Conservation (phyloP, 2,888 invertebrate genomes). For the Caenorhabditis japonica region DNA sequence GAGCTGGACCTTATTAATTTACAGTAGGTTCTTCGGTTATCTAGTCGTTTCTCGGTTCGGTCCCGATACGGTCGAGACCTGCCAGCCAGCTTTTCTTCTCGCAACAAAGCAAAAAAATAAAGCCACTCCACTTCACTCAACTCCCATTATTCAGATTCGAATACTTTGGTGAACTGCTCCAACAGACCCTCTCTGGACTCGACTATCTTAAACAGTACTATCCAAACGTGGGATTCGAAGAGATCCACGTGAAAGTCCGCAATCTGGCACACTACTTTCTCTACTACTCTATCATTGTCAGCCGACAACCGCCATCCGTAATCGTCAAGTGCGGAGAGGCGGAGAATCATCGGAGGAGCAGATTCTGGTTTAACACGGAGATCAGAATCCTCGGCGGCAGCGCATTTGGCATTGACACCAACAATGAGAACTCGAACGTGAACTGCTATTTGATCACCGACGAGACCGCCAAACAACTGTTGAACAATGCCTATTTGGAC, state of each 20-base stretch:
- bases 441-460: constrained; percentile 76
- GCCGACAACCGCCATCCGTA: constrained; percentile 75
- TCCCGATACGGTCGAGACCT: too few species aligned
- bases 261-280: constrained; percentile 75
- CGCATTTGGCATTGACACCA: constrained; percentile 72
- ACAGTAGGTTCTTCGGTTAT: constrained; percentile 55
- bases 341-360: constrained; percentile 74
- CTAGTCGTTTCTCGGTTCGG: neutral
- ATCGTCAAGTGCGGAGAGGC: constrained; percentile 77
- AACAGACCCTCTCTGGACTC: constrained; percentile 75
- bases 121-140: neutral
- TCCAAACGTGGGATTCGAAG: constrained; percentile 73
- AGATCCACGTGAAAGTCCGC: constrained; percentile 65
- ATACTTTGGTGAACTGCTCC: constrained; percentile 76
- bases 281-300: constrained; percentile 76
- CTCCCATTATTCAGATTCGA: constrained; percentile 66
- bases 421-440: constrained; percentile 66
- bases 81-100: too few species aligned
- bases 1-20: constrained; percentile 71
- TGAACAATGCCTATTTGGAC: constrained; percentile 75
- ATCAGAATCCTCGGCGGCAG: constrained; percentile 75
- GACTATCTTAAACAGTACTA: constrained; percentile 70
- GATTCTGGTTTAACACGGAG: constrained; percentile 77
- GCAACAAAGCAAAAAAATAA: too few species aligned
- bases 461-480: constrained; percentile 74